phyloP scores from a whole-genome alignment of 2,888 invertebrate species.

The Leucoptera coffeella region DNA sequence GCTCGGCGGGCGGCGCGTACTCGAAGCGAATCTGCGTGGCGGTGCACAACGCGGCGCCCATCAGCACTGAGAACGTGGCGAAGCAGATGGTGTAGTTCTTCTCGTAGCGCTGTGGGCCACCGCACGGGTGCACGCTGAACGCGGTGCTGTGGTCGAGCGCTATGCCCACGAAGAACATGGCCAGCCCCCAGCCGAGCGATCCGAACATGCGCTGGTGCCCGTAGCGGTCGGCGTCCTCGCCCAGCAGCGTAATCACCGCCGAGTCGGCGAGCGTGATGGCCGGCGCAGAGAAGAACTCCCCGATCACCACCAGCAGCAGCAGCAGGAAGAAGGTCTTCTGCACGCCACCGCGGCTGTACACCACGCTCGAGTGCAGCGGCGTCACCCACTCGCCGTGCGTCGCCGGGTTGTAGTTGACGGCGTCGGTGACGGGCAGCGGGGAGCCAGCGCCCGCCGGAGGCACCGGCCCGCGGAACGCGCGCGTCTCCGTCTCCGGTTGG shows the following conservation, averaged over 20 bases:
- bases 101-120: slow-evolving; percentile 79
- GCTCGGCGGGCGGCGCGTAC: slow-evolving; percentile 63
- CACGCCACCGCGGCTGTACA: slow-evolving; percentile 84
- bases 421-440: slow-evolving; percentile 70
- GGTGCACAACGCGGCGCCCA: slow-evolving; percentile 89
- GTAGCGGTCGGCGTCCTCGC: slow-evolving; percentile 83
- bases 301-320: slow-evolving; percentile 85
- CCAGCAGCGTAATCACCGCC: slow-evolving; percentile 82
- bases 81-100: slow-evolving; percentile 99
- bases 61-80: slow-evolving; percentile 93
- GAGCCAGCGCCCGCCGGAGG: slow-evolving; percentile 39
- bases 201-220: slow-evolving; percentile 98
- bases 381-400: slow-evolving; percentile 73
- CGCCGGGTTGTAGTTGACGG: slow-evolving; percentile 66
- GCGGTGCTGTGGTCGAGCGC: slow-evolving; percentile 94
- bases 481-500: slow-evolving; percentile 13
- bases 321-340: slow-evolving; percentile 94
- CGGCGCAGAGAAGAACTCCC: slow-evolving; percentile 96
- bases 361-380: slow-evolving; percentile 89
- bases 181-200: slow-evolving; percentile 94
- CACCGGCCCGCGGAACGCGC: slow-evolving; percentile 18
- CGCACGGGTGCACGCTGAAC: slow-evolving; percentile 90
- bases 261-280: slow-evolving; percentile 92
- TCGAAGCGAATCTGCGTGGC: slow-evolving; percentile 71
- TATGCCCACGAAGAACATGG: slow-evolving; percentile 98